These are phyloP conservation scores for Hoplodrina blanda DNA, from an alignment of 2,888 invertebrate genomes.

Conservation along the genomic window DNA sequence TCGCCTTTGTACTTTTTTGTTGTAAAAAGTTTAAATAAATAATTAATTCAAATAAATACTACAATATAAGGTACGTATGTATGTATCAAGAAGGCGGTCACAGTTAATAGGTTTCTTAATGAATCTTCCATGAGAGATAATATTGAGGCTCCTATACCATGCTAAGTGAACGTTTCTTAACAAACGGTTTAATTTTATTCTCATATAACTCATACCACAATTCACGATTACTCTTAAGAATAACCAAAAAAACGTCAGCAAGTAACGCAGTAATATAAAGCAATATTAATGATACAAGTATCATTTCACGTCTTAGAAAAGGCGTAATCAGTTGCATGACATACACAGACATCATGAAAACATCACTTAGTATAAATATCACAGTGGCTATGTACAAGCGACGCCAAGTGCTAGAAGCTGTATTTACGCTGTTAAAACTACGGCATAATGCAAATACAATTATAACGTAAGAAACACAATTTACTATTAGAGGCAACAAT, in stretches of 20 bases:
- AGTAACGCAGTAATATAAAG: not conserved
- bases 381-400: conserved; percentile 5
- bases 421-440: not conserved
- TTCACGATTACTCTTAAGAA: not conserved
- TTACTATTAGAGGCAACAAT: conserved; percentile 1
- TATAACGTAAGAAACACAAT: not conserved
- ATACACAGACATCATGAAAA: not conserved
- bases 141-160: too few relatives aligned
- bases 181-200: not conserved
- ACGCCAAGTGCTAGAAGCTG: not conserved
- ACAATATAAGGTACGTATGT: too few relatives aligned
- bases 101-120: too few relatives aligned
- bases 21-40: too few relatives aligned
- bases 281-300: not conserved
- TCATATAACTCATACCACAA: not conserved
- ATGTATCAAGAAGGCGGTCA: too few relatives aligned
- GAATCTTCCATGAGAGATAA: too few relatives aligned
- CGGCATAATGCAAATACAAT: not conserved
- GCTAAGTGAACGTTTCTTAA: not conserved
- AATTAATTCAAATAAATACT: too few relatives aligned
- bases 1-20: too few relatives aligned
- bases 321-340: not conserved
- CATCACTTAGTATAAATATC: conserved; percentile 5
- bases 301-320: not conserved
- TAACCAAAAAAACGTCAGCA: not conserved